Percentiles rank a stretch among this genome's conserved stretches.
Evolutionary conservation across 2,888 invertebrate genomes (phyloP).

Genomic region (Netelia melanura): DNA sequence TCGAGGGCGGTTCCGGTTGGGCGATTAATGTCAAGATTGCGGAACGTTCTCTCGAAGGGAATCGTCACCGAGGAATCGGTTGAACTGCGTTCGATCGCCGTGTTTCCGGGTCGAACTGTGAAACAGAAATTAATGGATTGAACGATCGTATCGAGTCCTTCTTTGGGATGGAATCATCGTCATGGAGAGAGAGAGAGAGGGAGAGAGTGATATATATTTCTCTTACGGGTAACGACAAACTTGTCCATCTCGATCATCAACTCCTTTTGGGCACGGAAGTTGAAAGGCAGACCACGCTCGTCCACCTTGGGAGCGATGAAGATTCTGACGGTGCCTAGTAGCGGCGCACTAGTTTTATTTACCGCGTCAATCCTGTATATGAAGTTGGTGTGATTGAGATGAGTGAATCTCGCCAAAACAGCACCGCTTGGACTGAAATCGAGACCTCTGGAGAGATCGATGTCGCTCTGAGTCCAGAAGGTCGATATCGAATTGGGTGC

Average conservation of each 20-base stretch:
- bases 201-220: constrained; percentile 1
- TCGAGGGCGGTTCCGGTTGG: constrained; percentile 86
- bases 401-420: constrained; percentile 91
- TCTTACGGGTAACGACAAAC: constrained; percentile 88
- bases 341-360: constrained; percentile 85
- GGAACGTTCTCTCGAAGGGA: constrained; percentile 93
- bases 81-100: constrained; percentile 89
- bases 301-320: constrained; percentile 90
- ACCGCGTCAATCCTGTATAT: constrained; percentile 88
- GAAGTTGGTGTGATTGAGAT: constrained; percentile 91
- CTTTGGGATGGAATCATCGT: not conserved
- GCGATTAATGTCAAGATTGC: constrained; percentile 88
- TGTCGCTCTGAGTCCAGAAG: constrained; percentile 92
- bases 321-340: constrained; percentile 88
- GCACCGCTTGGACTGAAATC: constrained; percentile 93
- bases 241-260: constrained; percentile 91
- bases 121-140: constrained; percentile 51
- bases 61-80: constrained; percentile 92
- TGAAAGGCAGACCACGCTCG: constrained; percentile 88
- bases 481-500: constrained; percentile 87
- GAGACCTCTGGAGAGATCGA: constrained; percentile 92
- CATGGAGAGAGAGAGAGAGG: too few species aligned
- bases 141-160: constrained; percentile 13
- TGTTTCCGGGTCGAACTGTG: constrained; percentile 89
- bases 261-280: constrained; percentile 88